Percentiles rank a stretch among this genome's conserved stretches.
Evolutionary conservation across 1,140 invertebrate species (phyloP).

Genomic region (Amphibalanus amphitrite): DNA sequence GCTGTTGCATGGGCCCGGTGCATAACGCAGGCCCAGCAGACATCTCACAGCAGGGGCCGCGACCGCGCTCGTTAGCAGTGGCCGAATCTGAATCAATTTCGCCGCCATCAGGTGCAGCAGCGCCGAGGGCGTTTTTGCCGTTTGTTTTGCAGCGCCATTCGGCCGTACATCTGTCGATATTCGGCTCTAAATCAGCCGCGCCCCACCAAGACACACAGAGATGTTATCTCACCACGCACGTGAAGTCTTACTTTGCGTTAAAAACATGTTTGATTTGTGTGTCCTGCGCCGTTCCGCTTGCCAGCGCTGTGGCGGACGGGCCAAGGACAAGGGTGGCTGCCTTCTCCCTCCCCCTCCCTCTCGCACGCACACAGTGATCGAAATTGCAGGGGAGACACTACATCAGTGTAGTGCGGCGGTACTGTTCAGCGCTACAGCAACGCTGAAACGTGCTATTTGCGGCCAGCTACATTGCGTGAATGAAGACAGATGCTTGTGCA

Average conservation of each 20-base stretch:
- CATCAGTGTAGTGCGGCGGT: no score
- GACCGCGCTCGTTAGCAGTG: background rate
- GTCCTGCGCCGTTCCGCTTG: background rate
- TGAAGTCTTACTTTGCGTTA: background rate
- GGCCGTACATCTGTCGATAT: background rate
- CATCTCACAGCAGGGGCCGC: background rate
- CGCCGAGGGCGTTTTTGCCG: background rate
- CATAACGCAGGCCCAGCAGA: background rate
- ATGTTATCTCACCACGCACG: background rate
- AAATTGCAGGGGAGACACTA: no score
- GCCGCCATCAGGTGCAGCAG: background rate
- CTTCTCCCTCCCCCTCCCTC: no score
- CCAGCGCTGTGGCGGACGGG: background rate
- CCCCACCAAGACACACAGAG: background rate
- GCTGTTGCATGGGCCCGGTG: background rate
- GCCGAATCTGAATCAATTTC: background rate
- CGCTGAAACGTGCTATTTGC: no score
- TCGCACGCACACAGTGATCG: no score
- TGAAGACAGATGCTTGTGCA: no score
- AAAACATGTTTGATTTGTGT: background rate
- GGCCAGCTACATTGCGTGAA: no score
- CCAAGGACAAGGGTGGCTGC: background rate
- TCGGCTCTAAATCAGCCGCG: background rate
- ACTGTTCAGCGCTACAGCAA: no score
- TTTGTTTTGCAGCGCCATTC: background rate